Evolutionary conservation across 2,888 invertebrate species (phyloP).

Genomic region (Gibbula magus): DNA sequence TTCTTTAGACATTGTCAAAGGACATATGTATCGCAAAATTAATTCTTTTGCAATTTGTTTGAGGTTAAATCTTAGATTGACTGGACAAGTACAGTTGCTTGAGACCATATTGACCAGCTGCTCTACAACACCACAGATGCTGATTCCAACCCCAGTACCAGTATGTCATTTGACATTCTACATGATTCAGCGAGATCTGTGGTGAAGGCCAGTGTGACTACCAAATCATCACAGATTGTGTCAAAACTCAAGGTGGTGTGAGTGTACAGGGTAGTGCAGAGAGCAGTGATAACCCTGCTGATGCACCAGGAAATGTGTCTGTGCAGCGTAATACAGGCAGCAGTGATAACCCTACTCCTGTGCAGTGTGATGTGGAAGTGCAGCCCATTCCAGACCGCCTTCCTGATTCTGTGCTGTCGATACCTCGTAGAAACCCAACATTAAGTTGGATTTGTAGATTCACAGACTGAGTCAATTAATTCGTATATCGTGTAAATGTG

Average conservation of each 20-base stretch:
- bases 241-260: background rate
- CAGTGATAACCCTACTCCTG: background rate
- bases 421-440: background rate
- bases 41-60: too few relatives aligned
- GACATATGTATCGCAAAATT: too few relatives aligned
- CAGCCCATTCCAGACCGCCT: background rate
- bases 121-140: background rate
- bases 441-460: background rate
- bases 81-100: background rate
- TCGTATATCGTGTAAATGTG: background rate
- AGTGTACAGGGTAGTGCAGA: background rate
- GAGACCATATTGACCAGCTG: background rate
- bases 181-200: background rate
- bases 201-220: background rate
- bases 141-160: background rate
- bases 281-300: background rate
- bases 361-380: background rate
- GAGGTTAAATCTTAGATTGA: too few relatives aligned
- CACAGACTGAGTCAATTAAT: background rate
- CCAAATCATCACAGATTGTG: background rate
- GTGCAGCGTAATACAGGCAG: background rate
- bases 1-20: too few relatives aligned
- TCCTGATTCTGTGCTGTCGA: background rate
- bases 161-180: background rate
- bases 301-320: too few relatives aligned